Percentiles rank a stretch among this genome's conserved stretches.
Evolutionary conservation across 2,797 vertebrate species (phyloP).

Genomic region (Siniperca obscura): DNA sequence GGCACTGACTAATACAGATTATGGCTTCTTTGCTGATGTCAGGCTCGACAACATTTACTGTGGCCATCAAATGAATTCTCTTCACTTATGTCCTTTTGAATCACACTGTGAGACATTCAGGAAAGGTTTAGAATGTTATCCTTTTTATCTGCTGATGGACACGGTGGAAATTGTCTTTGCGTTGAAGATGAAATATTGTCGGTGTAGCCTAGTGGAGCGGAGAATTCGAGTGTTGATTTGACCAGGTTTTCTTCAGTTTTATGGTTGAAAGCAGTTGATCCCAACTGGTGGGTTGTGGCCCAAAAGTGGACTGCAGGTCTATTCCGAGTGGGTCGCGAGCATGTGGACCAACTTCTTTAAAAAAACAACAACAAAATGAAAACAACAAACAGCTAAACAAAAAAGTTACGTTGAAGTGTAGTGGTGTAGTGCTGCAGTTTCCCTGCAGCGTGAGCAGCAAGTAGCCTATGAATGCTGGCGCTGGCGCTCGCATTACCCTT

Average conservation of each 20-base stretch:
- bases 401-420: too few species aligned
- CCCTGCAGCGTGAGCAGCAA: too few species aligned
- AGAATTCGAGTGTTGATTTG: background rate
- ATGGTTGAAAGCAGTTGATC: background rate
- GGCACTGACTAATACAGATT: background rate
- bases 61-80: constrained; percentile 4
- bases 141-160: background rate
- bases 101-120: background rate
- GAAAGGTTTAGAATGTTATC: background rate
- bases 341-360: background rate
- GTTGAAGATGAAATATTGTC: background rate
- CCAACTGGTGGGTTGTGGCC: background rate
- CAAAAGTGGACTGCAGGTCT: background rate
- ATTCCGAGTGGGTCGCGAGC: background rate
- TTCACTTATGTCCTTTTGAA: background rate
- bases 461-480: too few species aligned
- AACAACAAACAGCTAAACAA: background rate
- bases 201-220: background rate
- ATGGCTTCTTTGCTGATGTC: background rate
- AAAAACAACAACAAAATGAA: background rate
- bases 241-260: background rate
- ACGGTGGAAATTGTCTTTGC: background rate
- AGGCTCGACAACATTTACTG: background rate
- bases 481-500: too few species aligned
- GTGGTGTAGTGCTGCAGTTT: too few species aligned